These are phyloP conservation scores for Schizotus pectinicornis DNA, from an alignment of 2,888 invertebrate genomes.

Conservation along the genomic window DNA sequence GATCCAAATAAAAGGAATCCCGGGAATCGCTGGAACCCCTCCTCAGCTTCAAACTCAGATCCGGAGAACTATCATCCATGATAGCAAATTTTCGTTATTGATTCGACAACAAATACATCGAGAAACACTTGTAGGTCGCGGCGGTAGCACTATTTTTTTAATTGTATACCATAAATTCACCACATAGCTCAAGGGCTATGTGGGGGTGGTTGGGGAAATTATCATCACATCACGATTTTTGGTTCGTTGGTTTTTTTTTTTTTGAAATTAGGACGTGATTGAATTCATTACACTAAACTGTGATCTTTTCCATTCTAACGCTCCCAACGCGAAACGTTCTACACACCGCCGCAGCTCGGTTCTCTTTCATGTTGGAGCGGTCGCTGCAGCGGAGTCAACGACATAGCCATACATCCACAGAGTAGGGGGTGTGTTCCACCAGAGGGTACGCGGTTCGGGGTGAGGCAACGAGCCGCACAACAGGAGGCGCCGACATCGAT, in stretches of 20 bases:
- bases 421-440: slow-evolving; percentile 35
- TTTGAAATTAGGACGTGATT: too few relatives aligned
- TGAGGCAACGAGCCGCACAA: slow-evolving; percentile 2
- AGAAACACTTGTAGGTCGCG: background rate
- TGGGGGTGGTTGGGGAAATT: too few relatives aligned
- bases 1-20: slow-evolving; percentile 90
- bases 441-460: slow-evolving; percentile 29
- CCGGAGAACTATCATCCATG: slow-evolving; percentile 82
- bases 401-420: slow-evolving; percentile 35
- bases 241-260: background rate
- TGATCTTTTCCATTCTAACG: slow-evolving; percentile 18
- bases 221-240: slow-evolving; percentile 16
- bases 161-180: slow-evolving; percentile 8
- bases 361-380: slow-evolving; percentile 35
- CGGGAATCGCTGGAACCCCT: slow-evolving; percentile 86
- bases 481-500: slow-evolving; percentile 13
- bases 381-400: slow-evolving; percentile 35
- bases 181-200: too few relatives aligned
- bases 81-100: slow-evolving; percentile 19
- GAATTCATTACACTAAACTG: background rate
- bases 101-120: slow-evolving; percentile 10
- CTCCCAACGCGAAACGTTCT: slow-evolving; percentile 10
- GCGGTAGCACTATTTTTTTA: too few relatives aligned
- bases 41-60: slow-evolving; percentile 82
- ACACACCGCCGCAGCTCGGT: slow-evolving; percentile 32